Percentiles rank a stretch among this genome's conserved stretches.
Conservation (phyloP, 2,888 invertebrate genomes). For the Euplagia quadripunctaria region DNA sequence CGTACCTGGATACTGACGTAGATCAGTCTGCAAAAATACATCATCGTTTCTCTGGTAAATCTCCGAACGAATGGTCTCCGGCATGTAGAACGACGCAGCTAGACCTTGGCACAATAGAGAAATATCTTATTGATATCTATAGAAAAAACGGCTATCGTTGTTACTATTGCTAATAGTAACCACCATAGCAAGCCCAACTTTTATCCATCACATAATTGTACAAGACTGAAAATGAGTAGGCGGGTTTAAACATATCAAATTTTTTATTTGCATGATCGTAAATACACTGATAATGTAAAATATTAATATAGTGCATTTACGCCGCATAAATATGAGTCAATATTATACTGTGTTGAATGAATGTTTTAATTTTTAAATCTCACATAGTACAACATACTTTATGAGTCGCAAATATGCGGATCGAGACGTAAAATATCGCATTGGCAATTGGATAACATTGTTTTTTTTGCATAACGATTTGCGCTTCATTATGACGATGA, state of each 20-base stretch:
- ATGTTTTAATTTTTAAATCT: background rate
- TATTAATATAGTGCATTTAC: background rate
- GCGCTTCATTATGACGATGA: background rate
- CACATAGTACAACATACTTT: slow-evolving; percentile 16
- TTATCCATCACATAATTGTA: background rate
- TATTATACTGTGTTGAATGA: background rate
- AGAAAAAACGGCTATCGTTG: background rate
- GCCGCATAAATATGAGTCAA: background rate
- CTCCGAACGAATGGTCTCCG: slow-evolving; percentile 94
- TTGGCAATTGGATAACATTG: background rate
- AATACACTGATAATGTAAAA: background rate
- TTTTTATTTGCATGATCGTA: background rate
- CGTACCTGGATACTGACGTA: slow-evolving; percentile 70
- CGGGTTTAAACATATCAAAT: background rate
- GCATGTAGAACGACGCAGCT: slow-evolving; percentile 92
- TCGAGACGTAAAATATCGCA: background rate
- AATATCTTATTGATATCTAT: background rate
- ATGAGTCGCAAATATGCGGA: slow-evolving; percentile 15
- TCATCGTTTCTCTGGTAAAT: slow-evolving; percentile 92
- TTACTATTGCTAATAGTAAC: background rate
- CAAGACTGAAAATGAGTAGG: background rate
- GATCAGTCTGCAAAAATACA: slow-evolving; percentile 91
- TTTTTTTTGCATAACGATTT: background rate
- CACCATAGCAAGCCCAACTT: background rate
- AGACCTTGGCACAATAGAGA: slow-evolving; percentile 64